A percentile compares a stretch with the other conserved stretches of the same genome.
These are phyloP conservation scores for Philotrypesis tridentata DNA, from an alignment of 1,140 invertebrate genomes.

Conservation along the genomic window DNA sequence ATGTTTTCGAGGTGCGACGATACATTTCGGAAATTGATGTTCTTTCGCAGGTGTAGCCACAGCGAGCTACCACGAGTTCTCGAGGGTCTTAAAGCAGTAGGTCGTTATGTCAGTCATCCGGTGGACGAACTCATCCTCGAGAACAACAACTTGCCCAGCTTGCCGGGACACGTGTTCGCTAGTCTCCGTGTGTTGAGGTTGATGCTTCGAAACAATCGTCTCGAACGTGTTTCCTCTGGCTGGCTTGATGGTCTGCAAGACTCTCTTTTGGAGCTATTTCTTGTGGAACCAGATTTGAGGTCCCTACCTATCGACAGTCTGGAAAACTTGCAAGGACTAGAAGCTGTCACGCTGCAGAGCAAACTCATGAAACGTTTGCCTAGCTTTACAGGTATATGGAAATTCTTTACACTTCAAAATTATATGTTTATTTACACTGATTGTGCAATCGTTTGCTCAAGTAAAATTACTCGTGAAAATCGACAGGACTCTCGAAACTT, in stretches of 20 bases:
- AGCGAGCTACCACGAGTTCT: slow-evolving; percentile 85
- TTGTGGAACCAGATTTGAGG: slow-evolving; percentile 87
- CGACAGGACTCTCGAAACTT: slow-evolving; percentile 75
- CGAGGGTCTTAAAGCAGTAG: slow-evolving; percentile 82
- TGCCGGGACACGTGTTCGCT: slow-evolving; percentile 86
- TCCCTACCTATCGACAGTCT: slow-evolving; percentile 86
- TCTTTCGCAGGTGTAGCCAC: slow-evolving; percentile 84
- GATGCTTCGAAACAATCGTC: slow-evolving; percentile 87
- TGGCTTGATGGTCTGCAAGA: slow-evolving; percentile 86
- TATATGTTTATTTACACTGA: no score
- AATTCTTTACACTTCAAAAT: no score
- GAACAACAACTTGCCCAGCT: slow-evolving; percentile 86
- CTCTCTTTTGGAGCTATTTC: slow-evolving; percentile 85
- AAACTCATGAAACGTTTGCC: slow-evolving; percentile 83
- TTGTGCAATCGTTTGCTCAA: no score
- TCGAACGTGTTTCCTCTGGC: slow-evolving; percentile 86
- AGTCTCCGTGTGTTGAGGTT: slow-evolving; percentile 83
- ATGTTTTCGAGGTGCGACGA: background rate
- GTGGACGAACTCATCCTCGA: slow-evolving; percentile 90
- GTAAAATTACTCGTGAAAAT: no score
- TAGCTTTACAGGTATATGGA: slow-evolving; percentile 74
- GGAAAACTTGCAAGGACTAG: slow-evolving; percentile 82
- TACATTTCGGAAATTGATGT: background rate
- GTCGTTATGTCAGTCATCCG: slow-evolving; percentile 79
- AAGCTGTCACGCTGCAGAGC: slow-evolving; percentile 87